Percentiles rank a stretch among this genome's conserved stretches.
Evolutionary conservation across 2,113 vertebrate species (phyloP).

Genomic region (Ailurus styani): DNA sequence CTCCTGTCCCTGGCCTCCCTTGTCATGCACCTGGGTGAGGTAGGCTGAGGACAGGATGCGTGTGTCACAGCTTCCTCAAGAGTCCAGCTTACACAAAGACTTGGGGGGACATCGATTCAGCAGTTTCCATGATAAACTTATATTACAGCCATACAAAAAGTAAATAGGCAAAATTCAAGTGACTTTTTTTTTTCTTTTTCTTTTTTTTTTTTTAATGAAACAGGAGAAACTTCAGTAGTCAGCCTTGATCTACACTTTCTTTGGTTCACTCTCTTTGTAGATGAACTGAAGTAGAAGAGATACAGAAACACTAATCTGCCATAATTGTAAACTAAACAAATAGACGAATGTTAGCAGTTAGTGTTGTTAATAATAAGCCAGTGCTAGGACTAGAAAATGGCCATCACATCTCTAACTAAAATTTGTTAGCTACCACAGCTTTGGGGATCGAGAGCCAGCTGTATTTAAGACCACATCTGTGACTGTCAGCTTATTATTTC

Average conservation of each 20-base stretch:
- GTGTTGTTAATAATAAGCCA: neutral
- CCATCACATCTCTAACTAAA: neutral
- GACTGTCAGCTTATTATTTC: constrained; percentile 15
- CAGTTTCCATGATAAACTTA: neutral
- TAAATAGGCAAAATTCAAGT: neutral
- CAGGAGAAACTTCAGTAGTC: neutral
- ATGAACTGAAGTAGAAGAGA: neutral
- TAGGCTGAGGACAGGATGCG: neutral
- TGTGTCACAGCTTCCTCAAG: neutral
- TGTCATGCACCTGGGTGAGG: neutral
- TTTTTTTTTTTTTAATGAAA: neutral
- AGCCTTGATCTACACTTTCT: neutral
- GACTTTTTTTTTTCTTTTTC: neutral
- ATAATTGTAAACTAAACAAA: neutral
- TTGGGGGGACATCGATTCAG: neutral
- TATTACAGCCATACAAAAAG: neutral
- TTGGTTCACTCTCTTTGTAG: neutral
- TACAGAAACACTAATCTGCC: neutral
- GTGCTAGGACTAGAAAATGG: no score
- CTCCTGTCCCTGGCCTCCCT: neutral
- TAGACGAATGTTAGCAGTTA: neutral
- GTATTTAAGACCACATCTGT: neutral
- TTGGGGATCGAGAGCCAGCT: neutral
- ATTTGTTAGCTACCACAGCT: neutral
- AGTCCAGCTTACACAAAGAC: neutral